A percentile compares a stretch with the other conserved stretches of the same genome.
Conservation (phyloP, 2,113 vertebrate species). For the Triplophysa dalaica region DNA sequence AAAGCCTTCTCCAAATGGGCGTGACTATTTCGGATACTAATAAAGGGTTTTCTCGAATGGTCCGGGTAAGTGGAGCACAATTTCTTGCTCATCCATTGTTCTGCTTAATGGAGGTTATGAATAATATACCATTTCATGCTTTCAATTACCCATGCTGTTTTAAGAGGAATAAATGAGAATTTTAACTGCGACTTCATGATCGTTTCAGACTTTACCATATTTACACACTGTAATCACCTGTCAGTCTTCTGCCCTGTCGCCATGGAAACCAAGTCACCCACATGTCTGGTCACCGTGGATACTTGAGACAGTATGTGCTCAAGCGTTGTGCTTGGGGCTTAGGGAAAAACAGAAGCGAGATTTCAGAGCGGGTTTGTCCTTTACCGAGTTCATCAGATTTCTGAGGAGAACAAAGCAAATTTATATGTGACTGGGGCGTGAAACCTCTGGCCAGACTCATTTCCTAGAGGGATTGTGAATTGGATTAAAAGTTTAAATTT, state of each 20-base stretch:
- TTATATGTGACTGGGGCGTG: conserved; percentile 45
- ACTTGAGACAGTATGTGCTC: conserved; percentile 38
- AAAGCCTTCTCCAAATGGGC: not conserved
- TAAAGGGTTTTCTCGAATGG: not conserved
- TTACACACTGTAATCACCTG: conserved; percentile 37
- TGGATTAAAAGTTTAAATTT: conserved; percentile 38
- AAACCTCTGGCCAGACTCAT: conserved; percentile 33
- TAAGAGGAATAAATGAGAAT: not conserved
- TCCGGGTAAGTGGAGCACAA: not conserved
- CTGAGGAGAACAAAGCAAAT: conserved; percentile 51
- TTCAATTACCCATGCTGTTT: not conserved
- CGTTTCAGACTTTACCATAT: conserved; percentile 32
- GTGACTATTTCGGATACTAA: not conserved
- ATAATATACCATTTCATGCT: not conserved
- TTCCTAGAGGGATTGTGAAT: conserved; percentile 28
- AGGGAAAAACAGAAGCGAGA: conserved; percentile 35
- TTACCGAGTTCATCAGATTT: conserved; percentile 40
- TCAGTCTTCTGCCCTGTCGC: conserved; percentile 32
- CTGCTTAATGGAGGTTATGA: not conserved
- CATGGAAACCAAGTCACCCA: conserved; percentile 51
- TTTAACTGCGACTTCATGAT: not conserved
- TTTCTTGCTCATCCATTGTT: not conserved
- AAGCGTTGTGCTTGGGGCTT: conserved; percentile 21
- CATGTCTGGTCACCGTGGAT: conserved; percentile 40
- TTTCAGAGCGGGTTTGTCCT: conserved; percentile 37